These are phyloP conservation scores for Galaxea fascicularis DNA, from an alignment of 92 coral and sea anemone species.

Conservation along the genomic window DNA sequence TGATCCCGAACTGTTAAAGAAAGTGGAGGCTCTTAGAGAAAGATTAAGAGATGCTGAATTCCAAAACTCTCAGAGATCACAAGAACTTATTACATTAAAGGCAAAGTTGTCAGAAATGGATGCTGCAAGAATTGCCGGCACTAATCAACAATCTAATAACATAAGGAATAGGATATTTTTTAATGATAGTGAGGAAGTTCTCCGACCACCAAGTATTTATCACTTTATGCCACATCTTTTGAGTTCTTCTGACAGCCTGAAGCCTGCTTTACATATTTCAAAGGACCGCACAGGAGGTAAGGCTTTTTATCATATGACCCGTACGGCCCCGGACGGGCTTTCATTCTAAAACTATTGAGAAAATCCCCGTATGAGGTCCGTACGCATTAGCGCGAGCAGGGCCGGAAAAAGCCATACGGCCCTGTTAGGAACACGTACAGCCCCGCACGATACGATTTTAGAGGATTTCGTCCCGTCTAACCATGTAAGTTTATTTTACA, in stretches of 20 bases:
- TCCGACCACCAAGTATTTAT: constrained; percentile 87
- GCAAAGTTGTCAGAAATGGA: constrained; percentile 74
- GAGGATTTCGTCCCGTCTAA: too few relatives aligned
- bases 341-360: too few relatives aligned
- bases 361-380: too few relatives aligned
- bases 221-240: constrained; percentile 95
- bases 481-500: too few relatives aligned
- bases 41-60: constrained; percentile 93
- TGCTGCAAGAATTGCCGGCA: constrained; percentile 56
- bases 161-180: constrained; percentile 18
- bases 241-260: constrained; percentile 83
- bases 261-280: constrained; percentile 81
- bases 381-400: too few relatives aligned
- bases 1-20: constrained; percentile 65
- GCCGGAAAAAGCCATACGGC: too few relatives aligned
- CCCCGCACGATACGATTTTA: too few relatives aligned
- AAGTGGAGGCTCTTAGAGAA: constrained; percentile 70
- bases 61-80: constrained; percentile 88
- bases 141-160: constrained; percentile 6
- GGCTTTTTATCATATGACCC: constrained; percentile 2
- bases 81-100: constrained; percentile 88
- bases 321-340: too few relatives aligned
- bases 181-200: constrained; percentile 22
- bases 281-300: constrained; percentile 91
- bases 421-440: too few relatives aligned